Evolutionary conservation across 2,113 vertebrate species (phyloP), one percentile per base, ranked within the genome.

Genomic region (Odocoileus virginianus): DNA sequence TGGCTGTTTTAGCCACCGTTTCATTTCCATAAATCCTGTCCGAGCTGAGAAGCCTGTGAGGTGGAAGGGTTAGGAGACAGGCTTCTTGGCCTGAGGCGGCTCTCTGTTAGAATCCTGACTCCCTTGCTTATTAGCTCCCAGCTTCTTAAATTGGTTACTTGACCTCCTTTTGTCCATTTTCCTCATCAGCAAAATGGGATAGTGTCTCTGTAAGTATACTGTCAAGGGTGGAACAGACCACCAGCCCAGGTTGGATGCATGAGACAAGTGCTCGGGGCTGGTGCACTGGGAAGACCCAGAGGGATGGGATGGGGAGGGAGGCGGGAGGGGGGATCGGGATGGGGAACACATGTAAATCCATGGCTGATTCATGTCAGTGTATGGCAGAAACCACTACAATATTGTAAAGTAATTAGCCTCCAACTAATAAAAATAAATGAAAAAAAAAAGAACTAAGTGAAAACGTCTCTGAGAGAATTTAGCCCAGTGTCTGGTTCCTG

Each of bases 1-100:
- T 98, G 81, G 89, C 96, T 93, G 87, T 84, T 92, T 98, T 96
- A 96, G 97, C 86, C 78, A 58, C 98, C 94, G 87, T 11, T 98
- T 87, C 82, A 96, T 98, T 25, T 85, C 96, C 64, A 82, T 88
- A 97, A 94, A 95, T 47, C 17, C 47, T 50, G 40, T 74, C 12
- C 6, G 1, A 6, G 27, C 40, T 10, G 64, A 94, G 84, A 33
- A 79, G 88, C 16, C 28, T 25, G 52, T 25, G 17, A 47, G 7
- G 25, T 21, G 5, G 10, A 30, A 6, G 84, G 64, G 45, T 40
- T 50, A 27, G 23, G 50, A 87, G 17, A 0, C 2, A 25, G 57
- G 27, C 10, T 50, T 61, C 23, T 9, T 11, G 14, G 25, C 67
- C n/a, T 12, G 82, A 47, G 13, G 3, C 36, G 6, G n/a, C 15